Base-by-base conservation (phyloP, 2,888 invertebrate genomes). In the Andrena minutula region DNA sequence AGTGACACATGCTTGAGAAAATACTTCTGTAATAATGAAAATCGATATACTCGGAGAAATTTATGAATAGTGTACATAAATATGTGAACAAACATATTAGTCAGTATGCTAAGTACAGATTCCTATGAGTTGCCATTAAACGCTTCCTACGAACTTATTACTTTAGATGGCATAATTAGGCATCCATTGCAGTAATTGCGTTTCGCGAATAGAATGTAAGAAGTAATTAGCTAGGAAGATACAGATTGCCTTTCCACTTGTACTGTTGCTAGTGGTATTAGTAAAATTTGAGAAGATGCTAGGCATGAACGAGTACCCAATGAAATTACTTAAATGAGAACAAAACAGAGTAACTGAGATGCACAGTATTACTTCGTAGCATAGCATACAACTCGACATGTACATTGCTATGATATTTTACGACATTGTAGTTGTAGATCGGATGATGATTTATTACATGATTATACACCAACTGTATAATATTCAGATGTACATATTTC, bases 21-120 rank as follows among this genome's bases (percentile, higher is more conserved):
- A 75, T 56, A 47, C 8, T 83, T 71, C 82, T 83, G 78, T 83
- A 78, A 83, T 78, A 82, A 76, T 51, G 35, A 56, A 61, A 26
- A 41, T 79, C 47, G 26, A 60, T 41, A 64, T n/a, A 4, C 47
- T 53, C 51, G 2, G 51, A 65, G n/a, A 4, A 79, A 20, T 41
- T 30, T 58, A 20, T 56, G 35, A 78, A 16, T 69, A 78, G 23
- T 73, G 58, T 79, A 78, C 32, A 73, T 72, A 69, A 28, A 49
- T 23, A 35, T 30, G 7, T 16, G 30, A 66, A 69, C 12, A 47
- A 65, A 71, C 65, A 30, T 23, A 30, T 66, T 56, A 70, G 49
- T 30, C 47, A 26, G 20, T 41, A 53, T 63, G 16, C 6, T 63
- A 70, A 26, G 32, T 30, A 47, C 35, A 63, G 10, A 56, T 60